These are phyloP conservation scores for Drosophila prolongata DNA, from an alignment of 2,888 invertebrate species.

Conservation along the genomic window DNA sequence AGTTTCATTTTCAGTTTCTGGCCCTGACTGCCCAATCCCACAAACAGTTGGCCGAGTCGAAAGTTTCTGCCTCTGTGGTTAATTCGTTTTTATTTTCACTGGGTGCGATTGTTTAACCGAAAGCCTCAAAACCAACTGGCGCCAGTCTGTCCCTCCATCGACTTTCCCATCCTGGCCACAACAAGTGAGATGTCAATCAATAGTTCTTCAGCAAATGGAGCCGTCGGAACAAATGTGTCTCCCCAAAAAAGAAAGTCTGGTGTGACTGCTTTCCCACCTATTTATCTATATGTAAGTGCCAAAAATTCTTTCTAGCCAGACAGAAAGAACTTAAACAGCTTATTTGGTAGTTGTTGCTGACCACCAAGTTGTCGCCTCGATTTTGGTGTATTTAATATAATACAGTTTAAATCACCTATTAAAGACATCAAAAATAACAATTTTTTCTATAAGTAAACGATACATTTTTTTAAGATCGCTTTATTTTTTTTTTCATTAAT, in stretches of 20 bases:
- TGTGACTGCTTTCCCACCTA: conserved; percentile 6
- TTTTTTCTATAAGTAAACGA: too few relatives aligned
- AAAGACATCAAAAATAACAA: background rate
- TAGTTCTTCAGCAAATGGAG: conserved; percentile 13
- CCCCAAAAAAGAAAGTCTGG: background rate
- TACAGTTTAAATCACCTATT: too few relatives aligned
- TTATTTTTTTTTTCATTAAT: background rate
- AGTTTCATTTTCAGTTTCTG: conserved; percentile 16
- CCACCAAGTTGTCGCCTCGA: background rate
- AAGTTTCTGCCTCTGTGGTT: conserved; percentile 45
- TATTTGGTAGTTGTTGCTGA: background rate
- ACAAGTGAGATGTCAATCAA: conserved; percentile 49
- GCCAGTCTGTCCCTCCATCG: conserved; percentile 10
- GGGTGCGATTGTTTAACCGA: conserved; percentile 30
- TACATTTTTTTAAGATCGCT: too few relatives aligned
- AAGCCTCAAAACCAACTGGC: conserved; percentile 35
- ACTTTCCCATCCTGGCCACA: conserved; percentile 15
- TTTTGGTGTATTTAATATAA: background rate
- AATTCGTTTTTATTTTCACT: conserved; percentile 36
- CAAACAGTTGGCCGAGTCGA: conserved; percentile 34
- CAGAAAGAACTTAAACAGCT: background rate
- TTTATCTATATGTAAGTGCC: background rate
- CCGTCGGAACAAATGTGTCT: background rate
- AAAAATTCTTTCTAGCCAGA: background rate
- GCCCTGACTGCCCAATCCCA: conserved; percentile 14